These are phyloP conservation scores for Zalophus californianus DNA, from an alignment of 2,797 vertebrate genomes.

Conservation along the genomic window DNA sequence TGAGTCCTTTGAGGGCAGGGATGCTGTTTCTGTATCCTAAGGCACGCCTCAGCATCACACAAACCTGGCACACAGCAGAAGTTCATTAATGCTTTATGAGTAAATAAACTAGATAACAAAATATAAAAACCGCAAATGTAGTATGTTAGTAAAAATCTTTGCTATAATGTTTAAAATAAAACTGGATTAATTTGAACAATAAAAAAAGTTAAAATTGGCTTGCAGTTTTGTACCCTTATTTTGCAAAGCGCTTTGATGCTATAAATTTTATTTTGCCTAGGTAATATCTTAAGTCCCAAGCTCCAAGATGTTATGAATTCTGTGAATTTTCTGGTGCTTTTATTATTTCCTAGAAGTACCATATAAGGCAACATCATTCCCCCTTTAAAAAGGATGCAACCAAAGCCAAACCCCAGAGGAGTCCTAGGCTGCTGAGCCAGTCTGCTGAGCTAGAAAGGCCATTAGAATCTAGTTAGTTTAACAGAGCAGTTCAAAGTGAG, in stretches of 20 bases:
- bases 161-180: slow-evolving; percentile 49
- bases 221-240: background rate
- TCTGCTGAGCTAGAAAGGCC: background rate
- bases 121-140: background rate
- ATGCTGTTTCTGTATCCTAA: slow-evolving; percentile 14
- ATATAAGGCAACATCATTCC: background rate
- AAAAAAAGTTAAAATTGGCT: slow-evolving; percentile 17
- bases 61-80: background rate
- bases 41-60: background rate
- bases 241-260: slow-evolving; percentile 48
- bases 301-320: background rate
- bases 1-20: slow-evolving; percentile 41
- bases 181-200: background rate
- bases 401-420: background rate
- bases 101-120: slow-evolving; percentile 40
- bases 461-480: slow-evolving; percentile 29
- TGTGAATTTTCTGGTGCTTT: slow-evolving; percentile 17
- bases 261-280: slow-evolving; percentile 48
- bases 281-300: slow-evolving; percentile 17
- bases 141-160: slow-evolving; percentile 14
- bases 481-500: slow-evolving; percentile 33
- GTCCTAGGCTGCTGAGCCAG: background rate
- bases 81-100: slow-evolving; percentile 36
- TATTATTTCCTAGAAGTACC: background rate
- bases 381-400: background rate